These are phyloP conservation scores for Eristalis intricaria DNA, from an alignment of 2,888 invertebrate species.

Conservation along the genomic window DNA sequence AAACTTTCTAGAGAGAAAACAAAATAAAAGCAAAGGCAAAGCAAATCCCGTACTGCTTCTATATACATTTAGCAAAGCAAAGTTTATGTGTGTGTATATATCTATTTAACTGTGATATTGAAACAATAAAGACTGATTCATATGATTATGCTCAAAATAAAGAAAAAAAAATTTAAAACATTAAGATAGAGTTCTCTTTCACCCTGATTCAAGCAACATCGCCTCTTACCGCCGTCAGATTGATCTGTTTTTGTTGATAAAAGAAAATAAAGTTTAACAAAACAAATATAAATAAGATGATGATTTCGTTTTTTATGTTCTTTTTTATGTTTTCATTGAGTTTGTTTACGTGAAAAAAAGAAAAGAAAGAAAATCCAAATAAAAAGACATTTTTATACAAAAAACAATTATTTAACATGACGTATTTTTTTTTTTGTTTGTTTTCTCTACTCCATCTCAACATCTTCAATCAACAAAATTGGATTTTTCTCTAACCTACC, in stretches of 20 bases:
- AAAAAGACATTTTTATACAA: conserved; percentile 43
- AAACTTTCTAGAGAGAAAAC: conserved; percentile 21
- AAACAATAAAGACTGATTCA: conserved; percentile 64
- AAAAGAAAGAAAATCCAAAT: conserved; percentile 52
- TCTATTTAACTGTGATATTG: conserved; percentile 58
- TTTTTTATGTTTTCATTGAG: conserved; percentile 64
- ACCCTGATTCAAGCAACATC: not conserved
- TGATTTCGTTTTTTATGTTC: conserved; percentile 41
- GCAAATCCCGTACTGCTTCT: conserved; percentile 16
- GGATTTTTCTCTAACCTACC: conserved; percentile 21
- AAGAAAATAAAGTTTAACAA: conserved; percentile 43
- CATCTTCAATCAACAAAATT: conserved; percentile 46
- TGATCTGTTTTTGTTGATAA: conserved; percentile 4
- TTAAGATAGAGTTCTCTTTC: conserved; percentile 31
- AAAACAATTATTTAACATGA: conserved; percentile 42
- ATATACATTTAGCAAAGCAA: conserved; percentile 5
- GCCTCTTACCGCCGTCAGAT: not conserved
- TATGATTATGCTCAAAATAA: conserved; percentile 48
- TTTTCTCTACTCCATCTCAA: not conserved
- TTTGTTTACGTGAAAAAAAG: conserved; percentile 54
- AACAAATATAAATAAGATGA: not conserved
- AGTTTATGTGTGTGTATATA: conserved; percentile 20
- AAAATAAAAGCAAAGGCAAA: conserved; percentile 24
- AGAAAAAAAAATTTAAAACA: conserved; percentile 28
- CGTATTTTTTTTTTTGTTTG: conserved; percentile 68